A percentile compares a stretch with the other conserved stretches of the same genome.
These are phyloP conservation scores for Campylomormyrus tamandua DNA, from an alignment of 2,113 vertebrate genomes.

Conservation along the genomic window DNA sequence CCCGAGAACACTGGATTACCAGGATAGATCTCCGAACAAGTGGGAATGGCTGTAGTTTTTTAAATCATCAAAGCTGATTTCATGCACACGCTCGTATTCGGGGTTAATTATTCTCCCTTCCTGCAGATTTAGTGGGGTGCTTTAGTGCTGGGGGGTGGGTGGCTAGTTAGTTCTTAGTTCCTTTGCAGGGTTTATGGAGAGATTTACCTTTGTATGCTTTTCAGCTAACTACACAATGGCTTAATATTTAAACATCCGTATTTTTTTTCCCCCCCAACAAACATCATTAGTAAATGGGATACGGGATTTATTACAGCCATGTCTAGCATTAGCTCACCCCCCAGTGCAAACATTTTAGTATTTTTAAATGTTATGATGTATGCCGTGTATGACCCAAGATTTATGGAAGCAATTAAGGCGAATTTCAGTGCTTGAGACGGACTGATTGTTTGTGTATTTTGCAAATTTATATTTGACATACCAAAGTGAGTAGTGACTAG, in stretches of 20 bases:
- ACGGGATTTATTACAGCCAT: neutral
- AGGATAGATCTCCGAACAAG: slow-evolving; percentile 35
- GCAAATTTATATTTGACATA: neutral
- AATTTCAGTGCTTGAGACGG: neutral
- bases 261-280: neutral
- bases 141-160: neutral
- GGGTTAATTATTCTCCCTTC: slow-evolving; percentile 23
- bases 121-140: neutral
- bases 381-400: neutral
- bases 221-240: slow-evolving; percentile 7
- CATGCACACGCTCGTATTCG: neutral
- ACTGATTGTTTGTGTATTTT: slow-evolving; percentile 3
- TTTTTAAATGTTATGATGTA: neutral
- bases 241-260: slow-evolving; percentile 13
- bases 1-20: slow-evolving; percentile 21
- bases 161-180: neutral
- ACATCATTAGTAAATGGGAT: slow-evolving; percentile 1
- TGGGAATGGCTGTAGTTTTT: slow-evolving; percentile 18
- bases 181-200: slow-evolving; percentile 10
- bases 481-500: neutral
- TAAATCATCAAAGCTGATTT: slow-evolving; percentile 4
- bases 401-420: neutral
- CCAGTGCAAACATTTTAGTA: neutral
- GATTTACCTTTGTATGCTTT: slow-evolving; percentile 4
- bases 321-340: neutral